Percentiles rank a stretch among this genome's conserved stretches.
These are phyloP conservation scores for Gambusia holbrooki DNA, from an alignment of 2,113 vertebrate genomes.

Conservation along the genomic window DNA sequence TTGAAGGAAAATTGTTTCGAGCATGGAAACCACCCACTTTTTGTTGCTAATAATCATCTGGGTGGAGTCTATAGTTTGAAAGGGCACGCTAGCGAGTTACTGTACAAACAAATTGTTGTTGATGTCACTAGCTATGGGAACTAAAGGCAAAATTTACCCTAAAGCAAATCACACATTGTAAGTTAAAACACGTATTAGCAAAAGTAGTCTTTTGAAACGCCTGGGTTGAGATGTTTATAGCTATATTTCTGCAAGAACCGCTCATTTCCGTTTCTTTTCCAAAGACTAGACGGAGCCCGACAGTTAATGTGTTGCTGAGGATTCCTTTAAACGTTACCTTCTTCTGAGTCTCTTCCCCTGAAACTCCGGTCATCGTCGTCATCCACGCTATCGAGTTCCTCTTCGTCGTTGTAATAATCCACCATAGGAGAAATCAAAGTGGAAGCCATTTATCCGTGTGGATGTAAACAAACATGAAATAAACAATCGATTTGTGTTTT, in stretches of 20 bases:
- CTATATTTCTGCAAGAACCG: neutral
- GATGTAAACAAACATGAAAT: conserved; percentile 73
- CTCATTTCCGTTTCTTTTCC: conserved; percentile 44
- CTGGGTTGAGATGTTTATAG: neutral
- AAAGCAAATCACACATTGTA: too few species aligned
- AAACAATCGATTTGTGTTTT: conserved; percentile 75
- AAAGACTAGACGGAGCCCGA: conserved; percentile 59
- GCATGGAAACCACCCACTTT: neutral
- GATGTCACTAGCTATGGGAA: neutral
- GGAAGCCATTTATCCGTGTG: conserved; percentile 82
- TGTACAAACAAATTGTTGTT: neutral
- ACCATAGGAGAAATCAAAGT: conserved; percentile 87
- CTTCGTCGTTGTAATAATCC: conserved; percentile 94
- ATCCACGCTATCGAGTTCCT: conserved; percentile 92
- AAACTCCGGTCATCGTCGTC: conserved; percentile 95
- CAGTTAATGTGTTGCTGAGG: neutral
- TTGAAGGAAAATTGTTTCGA: neutral
- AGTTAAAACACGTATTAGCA: accelerated
- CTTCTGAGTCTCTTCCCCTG: conserved; percentile 92
- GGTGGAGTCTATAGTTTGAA: neutral
- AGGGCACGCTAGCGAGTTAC: neutral
- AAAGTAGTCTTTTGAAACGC: neutral
- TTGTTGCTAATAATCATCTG: neutral
- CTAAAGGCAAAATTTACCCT: neutral
- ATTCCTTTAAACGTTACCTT: conserved; percentile 78